phyloP scores from a whole-genome alignment of 2,888 invertebrate genomes.

The Pristionchus arcanus region DNA sequence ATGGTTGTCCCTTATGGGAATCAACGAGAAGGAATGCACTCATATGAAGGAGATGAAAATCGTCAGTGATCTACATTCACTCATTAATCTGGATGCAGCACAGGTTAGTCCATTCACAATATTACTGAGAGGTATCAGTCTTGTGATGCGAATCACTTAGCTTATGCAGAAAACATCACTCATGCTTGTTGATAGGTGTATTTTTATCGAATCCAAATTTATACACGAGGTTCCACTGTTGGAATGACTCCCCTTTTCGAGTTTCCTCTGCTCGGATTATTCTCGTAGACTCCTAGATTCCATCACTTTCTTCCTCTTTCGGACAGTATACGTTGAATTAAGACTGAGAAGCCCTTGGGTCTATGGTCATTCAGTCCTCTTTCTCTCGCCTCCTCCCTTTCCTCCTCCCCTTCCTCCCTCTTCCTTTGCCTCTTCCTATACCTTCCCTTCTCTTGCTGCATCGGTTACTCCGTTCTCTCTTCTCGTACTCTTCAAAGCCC shows the following conservation, averaged over 20 bases:
- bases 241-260: neutral
- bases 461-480: slow-evolving; percentile 41
- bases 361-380: slow-evolving; percentile 28
- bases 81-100: slow-evolving; percentile 26
- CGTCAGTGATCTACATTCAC: slow-evolving; percentile 35
- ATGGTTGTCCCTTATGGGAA: slow-evolving; percentile 49
- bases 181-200: neutral
- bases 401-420: neutral
- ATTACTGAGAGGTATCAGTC: neutral
- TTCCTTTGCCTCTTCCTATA: neutral
- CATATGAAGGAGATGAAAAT: slow-evolving; percentile 35
- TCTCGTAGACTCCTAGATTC: neutral
- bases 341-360: neutral
- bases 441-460: slow-evolving; percentile 33
- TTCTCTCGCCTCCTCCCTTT: neutral
- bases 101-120: slow-evolving; percentile 1
- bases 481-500: neutral
- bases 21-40: slow-evolving; percentile 49
- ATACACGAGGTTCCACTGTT: neutral
- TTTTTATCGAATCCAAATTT: neutral
- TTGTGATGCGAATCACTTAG: neutral
- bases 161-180: neutral
- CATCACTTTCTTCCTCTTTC: slow-evolving; percentile 4
- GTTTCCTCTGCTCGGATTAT: neutral
- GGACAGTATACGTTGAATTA: slow-evolving; percentile 9